Base-by-base conservation (phyloP, 2,113 vertebrate genomes). In the Podarcis muralis region DNA sequence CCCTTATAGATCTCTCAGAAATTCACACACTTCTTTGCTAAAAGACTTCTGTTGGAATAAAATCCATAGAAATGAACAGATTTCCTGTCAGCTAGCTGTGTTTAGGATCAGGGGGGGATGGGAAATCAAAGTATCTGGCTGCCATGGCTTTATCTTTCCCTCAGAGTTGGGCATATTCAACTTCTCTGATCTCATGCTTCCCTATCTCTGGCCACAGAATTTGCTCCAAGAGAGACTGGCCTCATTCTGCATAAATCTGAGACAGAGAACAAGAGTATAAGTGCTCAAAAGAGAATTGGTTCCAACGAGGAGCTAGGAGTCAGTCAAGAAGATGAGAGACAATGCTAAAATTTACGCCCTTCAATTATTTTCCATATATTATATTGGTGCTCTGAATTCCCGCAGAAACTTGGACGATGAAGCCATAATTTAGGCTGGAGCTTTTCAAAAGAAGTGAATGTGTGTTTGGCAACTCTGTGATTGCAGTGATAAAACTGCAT, bases 401-500 rank as follows among this genome's bases (percentile, higher is more conserved):
- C 92, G 83, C 76, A 87, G 94, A 93, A 95, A 90, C 30, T 40
- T 86, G 65, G 75, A 90, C 82, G 84, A 62, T 8, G 12, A 91
- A 40, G 40, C 53, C 74, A 68, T 83, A 91, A 94, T 93, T 95
- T 90, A 89, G 89, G 89, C 85, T 83, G 86, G 59, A 87, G 59
- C 93, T 87, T 90, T 93, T 93, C 32, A 91, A 93, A 95, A 91
- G 35, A 91, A 94, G 87, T 0, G 1, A 92, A 87, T 65, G 87
- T 76, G 68, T 91, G 91, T 94, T 95, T 94, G 92, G 88, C 93
- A 90, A 92, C 93, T 91, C 93, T 91, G 89, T 95, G 94, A 88
- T 92, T 94, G 91, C 88, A 89, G 89, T 0, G 65, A 95, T 94
- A 94, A 95, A 95, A 95, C 93, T 92, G 87, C 2, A 0, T 95